phyloP scores from a whole-genome alignment of 2,113 vertebrate species.

The Xenopus borealis region DNA sequence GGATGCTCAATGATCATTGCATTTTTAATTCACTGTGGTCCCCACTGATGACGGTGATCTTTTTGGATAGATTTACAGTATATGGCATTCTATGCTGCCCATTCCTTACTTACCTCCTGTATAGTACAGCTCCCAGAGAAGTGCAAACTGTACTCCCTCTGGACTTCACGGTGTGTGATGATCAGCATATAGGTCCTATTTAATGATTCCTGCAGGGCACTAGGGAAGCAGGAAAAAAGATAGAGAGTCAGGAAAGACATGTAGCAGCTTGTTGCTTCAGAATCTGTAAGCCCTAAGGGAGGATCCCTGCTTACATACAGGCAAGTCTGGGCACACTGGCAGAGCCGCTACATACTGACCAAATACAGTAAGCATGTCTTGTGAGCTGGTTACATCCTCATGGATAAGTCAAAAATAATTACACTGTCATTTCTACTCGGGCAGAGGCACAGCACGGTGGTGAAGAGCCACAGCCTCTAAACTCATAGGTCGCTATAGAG shows the following conservation, averaged over 20 bases:
- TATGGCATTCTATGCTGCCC: too few species aligned
- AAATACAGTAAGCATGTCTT: constrained; percentile 65
- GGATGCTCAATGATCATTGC: too few species aligned
- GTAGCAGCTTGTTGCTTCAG: constrained; percentile 80
- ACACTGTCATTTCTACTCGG: constrained; percentile 4
- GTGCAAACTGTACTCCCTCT: constrained; percentile 98
- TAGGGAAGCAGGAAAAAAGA: constrained; percentile 77
- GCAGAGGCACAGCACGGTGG: not conserved
- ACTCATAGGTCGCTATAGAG: too few species aligned
- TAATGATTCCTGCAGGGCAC: constrained; percentile 92
- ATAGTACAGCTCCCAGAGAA: constrained; percentile 97
- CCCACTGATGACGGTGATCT: too few species aligned
- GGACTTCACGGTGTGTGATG: constrained; percentile 93
- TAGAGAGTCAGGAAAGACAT: constrained; percentile 81
- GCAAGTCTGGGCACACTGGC: constrained; percentile 78
- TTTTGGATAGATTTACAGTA: too few species aligned
- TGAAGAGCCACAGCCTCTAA: not conserved
- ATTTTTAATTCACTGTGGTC: too few species aligned
- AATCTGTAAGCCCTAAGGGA: constrained; percentile 71
- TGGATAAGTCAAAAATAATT: constrained; percentile 12
- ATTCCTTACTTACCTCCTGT: constrained; percentile 85
- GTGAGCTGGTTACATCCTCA: constrained; percentile 11
- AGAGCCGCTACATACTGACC: constrained; percentile 67
- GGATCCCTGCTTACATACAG: constrained; percentile 70
- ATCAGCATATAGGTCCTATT: constrained; percentile 98